Evolutionary conservation across 2,888 invertebrate species (phyloP).

Genomic region (Apamea epomidion): DNA sequence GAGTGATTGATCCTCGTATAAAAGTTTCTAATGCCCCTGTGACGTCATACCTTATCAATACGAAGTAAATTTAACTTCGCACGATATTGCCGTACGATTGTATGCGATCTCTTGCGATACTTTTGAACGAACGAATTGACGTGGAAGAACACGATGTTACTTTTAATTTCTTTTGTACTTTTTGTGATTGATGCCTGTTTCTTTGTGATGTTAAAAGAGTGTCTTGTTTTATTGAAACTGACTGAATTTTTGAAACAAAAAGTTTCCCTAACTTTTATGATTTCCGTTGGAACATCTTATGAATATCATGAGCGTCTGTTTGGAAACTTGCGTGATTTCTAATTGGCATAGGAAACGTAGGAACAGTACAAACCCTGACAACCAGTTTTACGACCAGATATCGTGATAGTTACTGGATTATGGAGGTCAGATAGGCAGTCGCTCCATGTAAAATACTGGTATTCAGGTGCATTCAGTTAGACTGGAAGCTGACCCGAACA

Average conservation of each 20-base stretch:
- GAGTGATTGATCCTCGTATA: constrained; percentile 80
- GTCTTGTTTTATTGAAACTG: not conserved
- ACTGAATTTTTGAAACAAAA: not conserved
- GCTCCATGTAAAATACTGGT: not conserved
- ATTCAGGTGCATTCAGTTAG: not conserved
- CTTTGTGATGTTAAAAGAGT: not conserved
- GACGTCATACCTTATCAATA: constrained; percentile 67
- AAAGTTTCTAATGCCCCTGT: constrained; percentile 72
- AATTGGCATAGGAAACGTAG: not conserved
- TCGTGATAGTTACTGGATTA: not conserved
- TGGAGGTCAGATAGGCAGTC: not conserved
- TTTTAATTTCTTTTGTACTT: constrained; percentile 32
- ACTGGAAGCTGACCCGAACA: not conserved
- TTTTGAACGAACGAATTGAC: constrained; percentile 33
- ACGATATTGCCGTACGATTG: constrained; percentile 41
- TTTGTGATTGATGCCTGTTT: constrained; percentile 16
- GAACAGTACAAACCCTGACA: not conserved
- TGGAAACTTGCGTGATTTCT: not conserved
- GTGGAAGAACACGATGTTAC: constrained; percentile 9
- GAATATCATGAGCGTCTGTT: not conserved
- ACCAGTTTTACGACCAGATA: not conserved
- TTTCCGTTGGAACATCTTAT: not conserved
- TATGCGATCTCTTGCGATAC: constrained; percentile 39
- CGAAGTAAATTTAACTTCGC: constrained; percentile 66
- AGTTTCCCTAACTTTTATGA: not conserved